Base-by-base conservation (phyloP, 1,140 invertebrate species). In the Cylas formicarius region DNA sequence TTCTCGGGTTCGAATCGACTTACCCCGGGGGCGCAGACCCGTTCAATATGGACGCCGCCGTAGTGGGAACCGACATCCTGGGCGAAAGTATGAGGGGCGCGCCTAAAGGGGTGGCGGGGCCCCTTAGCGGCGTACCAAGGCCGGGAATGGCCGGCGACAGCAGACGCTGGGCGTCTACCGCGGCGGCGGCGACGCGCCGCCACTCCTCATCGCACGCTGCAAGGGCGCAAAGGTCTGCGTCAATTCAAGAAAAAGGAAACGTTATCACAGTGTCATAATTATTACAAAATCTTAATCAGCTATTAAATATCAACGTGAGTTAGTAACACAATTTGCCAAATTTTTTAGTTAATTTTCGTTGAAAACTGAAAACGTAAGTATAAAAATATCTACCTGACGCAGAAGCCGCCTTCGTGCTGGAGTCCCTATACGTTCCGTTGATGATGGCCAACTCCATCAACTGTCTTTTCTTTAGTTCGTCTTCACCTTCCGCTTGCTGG, bases 361-460 rank as follows among this genome's bases (percentile, higher is more conserved):
- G n/a, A n/a, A n/a, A n/a, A n/a, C n/a, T n/a, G n/a, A n/a, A n/a
- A n/a, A n/a, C n/a, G n/a, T n/a, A n/a, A n/a, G n/a, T n/a, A n/a
- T n/a, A n/a, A n/a, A n/a, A n/a, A n/a, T n/a, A n/a, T n/a, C 58
- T 73, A 77, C 76, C 77, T 72, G 77, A 69, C 63, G 81, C 79
- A 56, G 82, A 78, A 48, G 80, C 78, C 55, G 82, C 82, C 71
- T 91, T 90, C 56, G 84, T 80, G 61, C 86, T 90, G 29, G 87
- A 91, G 69, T 97, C 94, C 69, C 94, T 82, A 74, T 98, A 99
- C 22, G 97, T 99, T 61, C 97, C 97, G 67, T 99, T 99, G 60
- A 99, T 97, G 55, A 99, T 99, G 56, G 97, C 96, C 66, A 99
- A 75, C 73, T 99, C 96, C 95, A 99, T 99, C 35, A 99, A 76